phyloP scores from a whole-genome alignment of 1,140 invertebrate species.

The Aphaenogaster floridana region DNA sequence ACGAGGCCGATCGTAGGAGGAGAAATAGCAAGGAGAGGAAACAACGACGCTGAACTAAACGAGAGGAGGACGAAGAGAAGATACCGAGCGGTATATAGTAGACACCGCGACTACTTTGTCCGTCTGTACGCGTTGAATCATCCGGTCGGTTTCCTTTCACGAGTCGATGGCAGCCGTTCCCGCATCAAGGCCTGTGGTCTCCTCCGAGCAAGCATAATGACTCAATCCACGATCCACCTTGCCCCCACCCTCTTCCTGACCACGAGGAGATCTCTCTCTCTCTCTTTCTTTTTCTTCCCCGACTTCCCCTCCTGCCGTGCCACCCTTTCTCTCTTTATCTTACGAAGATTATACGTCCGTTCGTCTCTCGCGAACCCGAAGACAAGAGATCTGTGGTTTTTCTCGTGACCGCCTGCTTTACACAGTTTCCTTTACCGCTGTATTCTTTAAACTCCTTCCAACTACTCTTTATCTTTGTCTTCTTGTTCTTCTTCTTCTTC shows the following conservation, averaged over 20 bases:
- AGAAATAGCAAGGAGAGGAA: slow-evolving; percentile 69
- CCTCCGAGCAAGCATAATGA: slow-evolving; percentile 86
- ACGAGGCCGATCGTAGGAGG: slow-evolving; percentile 50
- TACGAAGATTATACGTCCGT: slow-evolving; percentile 78
- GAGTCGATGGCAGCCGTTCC: slow-evolving; percentile 83
- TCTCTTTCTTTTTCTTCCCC: slow-evolving; percentile 27
- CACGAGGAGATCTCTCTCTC: slow-evolving; percentile 72
- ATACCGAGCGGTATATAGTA: slow-evolving; percentile 71
- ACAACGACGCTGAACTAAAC: slow-evolving; percentile 37
- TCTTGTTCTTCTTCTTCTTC: slow-evolving; percentile 36
- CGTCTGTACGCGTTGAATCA: slow-evolving; percentile 83
- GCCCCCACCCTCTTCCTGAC: slow-evolving; percentile 76
- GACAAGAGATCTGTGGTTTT: slow-evolving; percentile 75
- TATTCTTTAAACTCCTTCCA: slow-evolving; percentile 43
- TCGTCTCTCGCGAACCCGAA: slow-evolving; percentile 72
- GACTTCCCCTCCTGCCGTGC: slow-evolving; percentile 19
- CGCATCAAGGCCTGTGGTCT: slow-evolving; percentile 86
- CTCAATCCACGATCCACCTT: slow-evolving; percentile 87
- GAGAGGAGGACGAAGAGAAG: slow-evolving; percentile 50
- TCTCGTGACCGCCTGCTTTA: slow-evolving; percentile 72
- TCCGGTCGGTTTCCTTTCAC: slow-evolving; percentile 85
- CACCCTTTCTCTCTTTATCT: slow-evolving; percentile 74
- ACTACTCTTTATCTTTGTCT: slow-evolving; percentile 45
- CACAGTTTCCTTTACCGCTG: slow-evolving; percentile 34
- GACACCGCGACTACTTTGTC: slow-evolving; percentile 84